A percentile compares a stretch with the other conserved stretches of the same genome.
These are phyloP conservation scores for Aphidius ervi DNA, from an alignment of 1,140 invertebrate species.

Conservation along the genomic window DNA sequence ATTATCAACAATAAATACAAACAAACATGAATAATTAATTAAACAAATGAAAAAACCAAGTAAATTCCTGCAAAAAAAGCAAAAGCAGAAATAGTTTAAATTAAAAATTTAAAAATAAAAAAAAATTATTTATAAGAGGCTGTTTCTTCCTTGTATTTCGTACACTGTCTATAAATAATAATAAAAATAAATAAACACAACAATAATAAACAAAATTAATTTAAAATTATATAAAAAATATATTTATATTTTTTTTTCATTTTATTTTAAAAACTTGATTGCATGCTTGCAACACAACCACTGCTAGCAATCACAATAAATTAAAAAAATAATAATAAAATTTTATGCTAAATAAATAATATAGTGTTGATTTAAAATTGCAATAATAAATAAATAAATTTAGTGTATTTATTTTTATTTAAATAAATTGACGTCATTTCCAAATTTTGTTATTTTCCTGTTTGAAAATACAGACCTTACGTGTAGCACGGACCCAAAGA, in stretches of 20 bases:
- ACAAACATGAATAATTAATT: neutral
- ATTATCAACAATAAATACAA: neutral
- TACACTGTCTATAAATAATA: slow-evolving; percentile 22
- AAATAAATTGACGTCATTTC: neutral
- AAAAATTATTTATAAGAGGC: slow-evolving; percentile 34
- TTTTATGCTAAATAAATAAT: neutral
- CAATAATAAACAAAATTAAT: slow-evolving; percentile 11
- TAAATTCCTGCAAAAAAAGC: neutral
- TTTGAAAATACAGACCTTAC: slow-evolving; percentile 69
- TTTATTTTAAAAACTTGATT: neutral
- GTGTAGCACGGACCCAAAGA: slow-evolving; percentile 82
- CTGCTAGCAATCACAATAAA: neutral
- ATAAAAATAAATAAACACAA: slow-evolving; percentile 22
- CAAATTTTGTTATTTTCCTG: neutral
- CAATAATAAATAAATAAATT: neutral
- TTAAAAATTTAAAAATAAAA: neutral
- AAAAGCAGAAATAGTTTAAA: slow-evolving; percentile 1
- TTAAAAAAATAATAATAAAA: neutral
- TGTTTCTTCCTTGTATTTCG: slow-evolving; percentile 44
- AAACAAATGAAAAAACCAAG: neutral
- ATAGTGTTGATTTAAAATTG: too few relatives aligned
- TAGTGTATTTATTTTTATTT: neutral
- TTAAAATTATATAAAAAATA: neutral
- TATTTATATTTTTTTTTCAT: too few relatives aligned
- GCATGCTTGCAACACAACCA: slow-evolving; percentile 9